Conservation (phyloP, 2,888 invertebrate species). For the Torymus auratus region DNA sequence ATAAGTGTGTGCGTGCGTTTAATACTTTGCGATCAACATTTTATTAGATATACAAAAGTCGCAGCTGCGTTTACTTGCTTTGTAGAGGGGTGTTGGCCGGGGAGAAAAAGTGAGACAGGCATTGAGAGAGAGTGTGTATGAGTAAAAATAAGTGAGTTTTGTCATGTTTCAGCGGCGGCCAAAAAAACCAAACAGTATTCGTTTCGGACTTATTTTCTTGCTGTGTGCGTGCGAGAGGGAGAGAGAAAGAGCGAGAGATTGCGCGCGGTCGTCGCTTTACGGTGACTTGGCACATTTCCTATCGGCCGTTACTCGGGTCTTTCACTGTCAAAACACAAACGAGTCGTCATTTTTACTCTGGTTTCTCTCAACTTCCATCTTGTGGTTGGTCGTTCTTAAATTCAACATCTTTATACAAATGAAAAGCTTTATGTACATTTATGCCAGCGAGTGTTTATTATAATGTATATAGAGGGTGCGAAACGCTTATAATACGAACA, state of each 20-base stretch:
- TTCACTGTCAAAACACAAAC: constrained; percentile 71
- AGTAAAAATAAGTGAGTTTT: constrained; percentile 26
- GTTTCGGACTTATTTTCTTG: constrained; percentile 68
- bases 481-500: not conserved
- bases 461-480: not conserved
- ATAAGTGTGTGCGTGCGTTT: too few relatives aligned
- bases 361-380: not conserved
- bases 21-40: not conserved
- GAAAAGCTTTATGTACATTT: too few relatives aligned
- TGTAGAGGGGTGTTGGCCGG: not conserved
- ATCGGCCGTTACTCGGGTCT: constrained; percentile 63
- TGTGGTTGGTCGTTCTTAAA: constrained; percentile 1
- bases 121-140: constrained; percentile 24
- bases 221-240: constrained; percentile 52
- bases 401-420: too few relatives aligned
- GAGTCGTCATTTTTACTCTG: constrained; percentile 42
- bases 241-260: too few relatives aligned
- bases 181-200: constrained; percentile 61
- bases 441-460: too few relatives aligned
- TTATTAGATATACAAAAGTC: constrained; percentile 38
- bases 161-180: constrained; percentile 10
- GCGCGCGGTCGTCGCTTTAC: constrained; percentile 56
- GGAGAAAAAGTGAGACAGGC: constrained; percentile 15
- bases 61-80: constrained; percentile 13
- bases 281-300: constrained; percentile 63